phyloP scores from a whole-genome alignment of 2,888 invertebrate genomes.

The Plagiodera versicolora region DNA sequence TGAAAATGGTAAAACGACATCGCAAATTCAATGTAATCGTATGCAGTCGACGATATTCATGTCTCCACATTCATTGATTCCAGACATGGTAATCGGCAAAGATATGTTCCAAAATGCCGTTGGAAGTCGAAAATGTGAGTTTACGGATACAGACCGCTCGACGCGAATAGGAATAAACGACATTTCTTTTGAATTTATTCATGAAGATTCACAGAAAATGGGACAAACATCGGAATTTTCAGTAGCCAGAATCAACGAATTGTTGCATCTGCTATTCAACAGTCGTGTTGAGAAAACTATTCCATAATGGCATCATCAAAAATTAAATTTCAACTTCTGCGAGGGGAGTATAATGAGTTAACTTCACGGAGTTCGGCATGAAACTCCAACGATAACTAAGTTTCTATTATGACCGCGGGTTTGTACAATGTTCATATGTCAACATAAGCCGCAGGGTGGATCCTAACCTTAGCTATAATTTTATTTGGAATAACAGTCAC shows the following conservation, averaged over 20 bases:
- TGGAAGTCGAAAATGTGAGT: slow-evolving; percentile 15
- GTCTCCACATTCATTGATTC: slow-evolving; percentile 8
- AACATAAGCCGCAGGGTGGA: background rate
- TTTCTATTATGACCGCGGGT: background rate
- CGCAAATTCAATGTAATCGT: slow-evolving; percentile 3
- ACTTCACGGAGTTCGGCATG: background rate
- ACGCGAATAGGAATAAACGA: background rate
- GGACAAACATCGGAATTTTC: background rate
- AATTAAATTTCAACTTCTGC: too few relatives aligned
- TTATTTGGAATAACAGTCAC: too few relatives aligned
- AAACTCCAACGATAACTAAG: background rate
- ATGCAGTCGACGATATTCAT: slow-evolving; percentile 2
- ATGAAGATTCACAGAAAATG: background rate
- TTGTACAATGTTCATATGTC: background rate
- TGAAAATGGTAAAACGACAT: slow-evolving; percentile 6
- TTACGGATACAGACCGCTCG: background rate
- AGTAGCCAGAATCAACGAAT: too few relatives aligned
- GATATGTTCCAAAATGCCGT: slow-evolving; percentile 8
- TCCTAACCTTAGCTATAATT: too few relatives aligned
- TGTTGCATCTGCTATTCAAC: too few relatives aligned
- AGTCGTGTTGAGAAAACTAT: too few relatives aligned
- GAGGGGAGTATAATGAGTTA: too few relatives aligned
- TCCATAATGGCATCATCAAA: too few relatives aligned
- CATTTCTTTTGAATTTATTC: background rate
- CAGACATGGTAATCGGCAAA: slow-evolving; percentile 11